A percentile compares a stretch with the other conserved stretches of the same genome.
Evolutionary conservation across 1,140 invertebrate genomes (phyloP).

Genomic region (Procambarus virginalis): DNA sequence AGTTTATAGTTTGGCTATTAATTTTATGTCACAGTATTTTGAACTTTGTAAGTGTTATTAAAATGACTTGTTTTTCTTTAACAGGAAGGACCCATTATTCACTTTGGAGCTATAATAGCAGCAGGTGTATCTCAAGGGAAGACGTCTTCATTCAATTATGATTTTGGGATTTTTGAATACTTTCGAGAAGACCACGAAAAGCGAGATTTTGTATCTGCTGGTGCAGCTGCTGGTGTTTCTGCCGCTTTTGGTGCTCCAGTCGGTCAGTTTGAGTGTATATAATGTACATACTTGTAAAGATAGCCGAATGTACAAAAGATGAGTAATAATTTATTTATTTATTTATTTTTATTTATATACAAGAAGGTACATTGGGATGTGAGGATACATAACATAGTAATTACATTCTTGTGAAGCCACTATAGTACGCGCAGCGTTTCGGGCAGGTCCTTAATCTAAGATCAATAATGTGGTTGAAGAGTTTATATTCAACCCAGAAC

Average conservation of each 20-base stretch:
- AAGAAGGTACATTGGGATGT: too few species aligned
- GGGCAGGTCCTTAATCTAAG: too few species aligned
- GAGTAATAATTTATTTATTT: not conserved
- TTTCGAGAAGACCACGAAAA: constrained; percentile 98
- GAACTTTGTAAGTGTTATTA: too few species aligned
- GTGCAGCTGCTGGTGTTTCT: constrained; percentile 96
- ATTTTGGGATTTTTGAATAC: constrained; percentile 75
- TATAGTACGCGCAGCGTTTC: too few species aligned
- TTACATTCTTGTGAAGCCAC: not conserved
- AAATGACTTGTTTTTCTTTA: too few species aligned
- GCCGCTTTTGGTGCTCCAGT: constrained; percentile 98
- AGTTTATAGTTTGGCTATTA: too few species aligned
- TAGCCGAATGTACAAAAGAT: not conserved
- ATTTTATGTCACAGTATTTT: too few species aligned
- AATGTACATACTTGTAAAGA: not conserved
- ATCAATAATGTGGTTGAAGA: too few species aligned
- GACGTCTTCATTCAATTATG: constrained; percentile 90
- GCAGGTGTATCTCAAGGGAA: constrained; percentile 98
- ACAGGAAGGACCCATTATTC: constrained; percentile 99
- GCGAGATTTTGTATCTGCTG: constrained; percentile 97
- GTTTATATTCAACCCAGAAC: too few species aligned
- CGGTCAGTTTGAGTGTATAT: constrained; percentile 76
- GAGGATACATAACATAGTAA: not conserved
- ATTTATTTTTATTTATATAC: not conserved
- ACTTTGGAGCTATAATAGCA: constrained; percentile 97